Base-by-base conservation (phyloP, 2,888 invertebrate genomes). In the Pyrrhosoma nymphula region DNA sequence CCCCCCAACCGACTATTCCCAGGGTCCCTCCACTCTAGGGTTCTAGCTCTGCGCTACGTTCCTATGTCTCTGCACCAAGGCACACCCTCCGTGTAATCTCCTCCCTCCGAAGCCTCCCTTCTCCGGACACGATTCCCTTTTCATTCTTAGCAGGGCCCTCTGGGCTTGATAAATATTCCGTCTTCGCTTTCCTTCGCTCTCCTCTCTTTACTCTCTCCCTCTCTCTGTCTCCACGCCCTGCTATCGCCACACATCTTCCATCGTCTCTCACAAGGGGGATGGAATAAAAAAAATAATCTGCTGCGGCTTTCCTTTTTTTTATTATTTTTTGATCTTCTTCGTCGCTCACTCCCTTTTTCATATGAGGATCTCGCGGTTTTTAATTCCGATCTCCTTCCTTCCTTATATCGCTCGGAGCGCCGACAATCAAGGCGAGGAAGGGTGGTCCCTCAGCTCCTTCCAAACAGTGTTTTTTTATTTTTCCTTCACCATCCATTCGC, bases 141-240 rank as follows among this genome's bases (percentile, higher is more conserved):
- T 93, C 75, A 93, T 93, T 93, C 93, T 69, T 93, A 93, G 93
- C 47, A 75, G 26, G 93, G 69, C 93, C 82, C 93, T 93, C 93
- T 75, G 93, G 93, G 69, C 93, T 93, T 93, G 69, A 93, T 93
- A 93, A 93, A 93, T 93, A 93, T 93, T 93, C 93, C 93, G 69
- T 93, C 93, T 93, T 75, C 75, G 47, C 63, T 91, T 91, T 60
- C 60, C 39, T 39, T 75, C 63, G 26, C 69, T n/a, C 75, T 55
- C 69, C 47, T 75, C 93, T 39, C 91, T 63, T 56, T 63, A 26
- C 47, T 47, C 2, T 60, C n/a, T n/a, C n/a, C n/a, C n/a, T 63
- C 18, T 69, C 69, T n/a, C 60, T 20, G 60, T 47, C 60, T 60
- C 69, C 69, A 69, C 23, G n/a, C 69, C 26, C 69, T 82, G 18